Base-by-base conservation (phyloP, 2,888 invertebrate species). In the Aphidoletes aphidimyza region DNA sequence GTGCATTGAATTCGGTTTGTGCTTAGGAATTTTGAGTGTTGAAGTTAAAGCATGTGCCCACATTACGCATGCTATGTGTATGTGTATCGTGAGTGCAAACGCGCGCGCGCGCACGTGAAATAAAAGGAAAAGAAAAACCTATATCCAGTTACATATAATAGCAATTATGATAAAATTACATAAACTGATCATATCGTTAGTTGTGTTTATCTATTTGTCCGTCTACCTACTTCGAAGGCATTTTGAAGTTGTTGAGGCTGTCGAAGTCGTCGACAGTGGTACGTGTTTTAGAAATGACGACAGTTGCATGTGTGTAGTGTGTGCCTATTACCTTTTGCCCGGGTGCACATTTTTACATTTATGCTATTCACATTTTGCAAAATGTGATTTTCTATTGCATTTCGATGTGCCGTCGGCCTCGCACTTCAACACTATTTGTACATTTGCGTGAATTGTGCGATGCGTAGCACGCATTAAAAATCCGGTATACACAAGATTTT, bases 81-180 rank as follows among this genome's bases (percentile, higher is more conserved):
- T n/a, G n/a, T n/a, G n/a, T n/a, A n/a, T n/a, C n/a, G n/a, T n/a
- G n/a, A n/a, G n/a, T n/a, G 17, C 9, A 49, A 47, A 47, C 19
- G 17, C 19, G 47, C 47, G 17, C 47, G 47, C 17, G 47, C 19
- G 47, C 9, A 47, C 11, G 17, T n/a, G n/a, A 11, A 19, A 47
- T 14, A 47, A 47, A 69, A 69, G 0, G 36, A 34, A 78, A 36
- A 9, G 2, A 37, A 6, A 81, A 37, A 81, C 0, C n/a, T 19
- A 37, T 81, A 37, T 81, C 17, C n/a, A 81, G 81, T 37, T 81
- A 78, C 78, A 36, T 78, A 36, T 36, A 36, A 78, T 78, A 17
- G 78, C 78, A 78, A 78, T 78, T 78, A 78, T 78, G 34, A 78
- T 78, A 17, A 78, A 78, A 78, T 78, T 78, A 78, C 78, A 78